Evolutionary conservation across 2,797 vertebrate genomes (phyloP).

Genomic region (Otolemur crassicaudatus): DNA sequence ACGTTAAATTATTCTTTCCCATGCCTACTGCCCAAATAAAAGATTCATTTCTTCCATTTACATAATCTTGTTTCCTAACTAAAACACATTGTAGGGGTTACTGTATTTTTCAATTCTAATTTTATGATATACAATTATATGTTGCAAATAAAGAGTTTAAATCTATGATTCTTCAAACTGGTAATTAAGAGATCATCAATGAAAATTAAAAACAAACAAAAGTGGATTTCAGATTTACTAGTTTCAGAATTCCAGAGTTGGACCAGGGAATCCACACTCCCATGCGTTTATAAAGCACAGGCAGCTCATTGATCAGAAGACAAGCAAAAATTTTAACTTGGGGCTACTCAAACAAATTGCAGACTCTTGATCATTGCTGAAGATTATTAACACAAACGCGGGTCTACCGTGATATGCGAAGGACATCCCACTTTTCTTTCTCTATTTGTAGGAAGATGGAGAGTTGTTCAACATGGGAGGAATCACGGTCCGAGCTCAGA

Average conservation of each 20-base stretch:
- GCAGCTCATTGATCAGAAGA: not conserved
- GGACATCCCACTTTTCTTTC: not conserved
- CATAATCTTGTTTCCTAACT: not conserved
- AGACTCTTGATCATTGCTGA: not conserved
- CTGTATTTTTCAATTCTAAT: not conserved
- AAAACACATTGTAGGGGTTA: not conserved
- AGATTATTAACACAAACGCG: slow-evolving; percentile 7
- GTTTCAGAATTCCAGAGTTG: not conserved
- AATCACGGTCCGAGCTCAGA: not conserved
- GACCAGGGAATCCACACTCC: not conserved
- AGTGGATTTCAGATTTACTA: not conserved
- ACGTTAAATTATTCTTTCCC: not conserved
- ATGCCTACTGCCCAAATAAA: not conserved
- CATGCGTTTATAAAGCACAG: not conserved
- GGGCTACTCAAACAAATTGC: not conserved
- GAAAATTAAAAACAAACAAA: not conserved
- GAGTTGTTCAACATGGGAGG: not conserved
- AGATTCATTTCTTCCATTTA: not conserved
- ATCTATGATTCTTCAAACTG: not conserved
- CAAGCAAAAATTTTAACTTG: not conserved
- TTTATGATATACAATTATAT: not conserved
- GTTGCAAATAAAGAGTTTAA: not conserved
- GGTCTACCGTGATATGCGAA: not conserved
- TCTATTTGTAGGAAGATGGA: not conserved
- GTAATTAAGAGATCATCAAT: not conserved